Percentiles rank a stretch among this genome's conserved stretches.
These are phyloP conservation scores for Campopleginae sp. DNA, from an alignment of 2,888 invertebrate species.

Conservation along the genomic window DNA sequence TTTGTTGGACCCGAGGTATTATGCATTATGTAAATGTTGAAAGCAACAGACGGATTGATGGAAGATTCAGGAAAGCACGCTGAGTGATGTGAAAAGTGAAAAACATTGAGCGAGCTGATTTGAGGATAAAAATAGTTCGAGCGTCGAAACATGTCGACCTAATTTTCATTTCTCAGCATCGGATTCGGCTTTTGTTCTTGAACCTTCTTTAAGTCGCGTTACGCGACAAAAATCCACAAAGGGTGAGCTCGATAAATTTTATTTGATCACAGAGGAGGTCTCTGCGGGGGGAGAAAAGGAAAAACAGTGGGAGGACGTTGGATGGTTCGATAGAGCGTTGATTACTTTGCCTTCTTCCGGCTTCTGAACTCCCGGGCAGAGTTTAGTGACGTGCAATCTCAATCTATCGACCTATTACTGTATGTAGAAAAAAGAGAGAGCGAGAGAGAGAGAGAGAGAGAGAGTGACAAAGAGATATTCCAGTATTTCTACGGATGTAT, in stretches of 20 bases:
- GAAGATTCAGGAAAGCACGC: background rate
- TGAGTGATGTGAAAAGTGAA: background rate
- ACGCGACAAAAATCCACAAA: conserved; percentile 10
- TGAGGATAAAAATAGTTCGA: background rate
- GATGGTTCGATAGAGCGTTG: conserved; percentile 55
- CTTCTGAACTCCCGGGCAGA: conserved; percentile 45
- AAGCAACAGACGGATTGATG: background rate
- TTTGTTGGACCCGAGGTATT: background rate
- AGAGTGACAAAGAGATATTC: conserved; percentile 35
- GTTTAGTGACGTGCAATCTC: conserved; percentile 43
- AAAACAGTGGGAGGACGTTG: conserved; percentile 32
- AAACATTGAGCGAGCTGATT: background rate
- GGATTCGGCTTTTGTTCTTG: background rate
- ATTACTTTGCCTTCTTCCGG: conserved; percentile 59
- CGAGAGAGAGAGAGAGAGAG: background rate
- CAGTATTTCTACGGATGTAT: conserved; percentile 44
- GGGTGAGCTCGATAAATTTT: conserved; percentile 41
- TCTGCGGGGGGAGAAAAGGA: conserved; percentile 1
- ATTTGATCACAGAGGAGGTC: conserved; percentile 28
- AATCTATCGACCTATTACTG: conserved; percentile 30
- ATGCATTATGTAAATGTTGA: background rate
- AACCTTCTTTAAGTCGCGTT: conserved; percentile 20
- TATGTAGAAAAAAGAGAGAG: background rate
- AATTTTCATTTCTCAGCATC: background rate
- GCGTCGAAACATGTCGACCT: background rate